Conservation (phyloP, 2,888 invertebrate species). For the Linyphia triangularis region DNA sequence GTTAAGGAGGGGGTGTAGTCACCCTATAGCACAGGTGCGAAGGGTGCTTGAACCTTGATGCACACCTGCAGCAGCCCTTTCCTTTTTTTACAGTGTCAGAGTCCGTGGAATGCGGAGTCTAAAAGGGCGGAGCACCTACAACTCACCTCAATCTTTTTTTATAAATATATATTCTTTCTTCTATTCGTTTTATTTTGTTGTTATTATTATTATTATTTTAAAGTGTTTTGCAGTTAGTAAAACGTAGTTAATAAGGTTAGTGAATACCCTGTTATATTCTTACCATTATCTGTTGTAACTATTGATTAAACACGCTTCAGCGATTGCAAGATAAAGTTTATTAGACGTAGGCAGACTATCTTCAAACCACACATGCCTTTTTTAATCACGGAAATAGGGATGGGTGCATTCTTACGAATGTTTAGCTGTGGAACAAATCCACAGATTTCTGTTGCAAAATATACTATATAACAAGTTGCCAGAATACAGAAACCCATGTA, state of each 20-base stretch:
- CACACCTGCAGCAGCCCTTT: conserved; percentile 43
- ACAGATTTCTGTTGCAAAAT: too few species aligned
- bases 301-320: too few species aligned
- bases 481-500: too few species aligned
- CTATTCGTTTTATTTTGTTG: conserved; percentile 5
- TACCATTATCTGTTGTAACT: background rate
- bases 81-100: conserved; percentile 55
- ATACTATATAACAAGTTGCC: too few species aligned
- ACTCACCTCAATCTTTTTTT: background rate
- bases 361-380: too few species aligned
- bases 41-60: conserved; percentile 61
- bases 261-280: conserved; percentile 4
- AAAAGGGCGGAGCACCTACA: conserved; percentile 22
- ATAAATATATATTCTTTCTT: too few species aligned
- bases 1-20: conserved; percentile 1
- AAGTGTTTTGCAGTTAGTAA: conserved; percentile 4
- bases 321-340: too few species aligned
- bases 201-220: conserved; percentile 11
- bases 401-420: too few species aligned
- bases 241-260: conserved; percentile 14
- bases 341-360: too few species aligned
- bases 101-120: conserved; percentile 46
- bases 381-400: too few species aligned
- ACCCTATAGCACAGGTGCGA: conserved; percentile 40
- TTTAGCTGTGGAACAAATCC: too few species aligned